phyloP scores from a whole-genome alignment of 2,797 vertebrate species.

The Hemibagrus guttatus region DNA sequence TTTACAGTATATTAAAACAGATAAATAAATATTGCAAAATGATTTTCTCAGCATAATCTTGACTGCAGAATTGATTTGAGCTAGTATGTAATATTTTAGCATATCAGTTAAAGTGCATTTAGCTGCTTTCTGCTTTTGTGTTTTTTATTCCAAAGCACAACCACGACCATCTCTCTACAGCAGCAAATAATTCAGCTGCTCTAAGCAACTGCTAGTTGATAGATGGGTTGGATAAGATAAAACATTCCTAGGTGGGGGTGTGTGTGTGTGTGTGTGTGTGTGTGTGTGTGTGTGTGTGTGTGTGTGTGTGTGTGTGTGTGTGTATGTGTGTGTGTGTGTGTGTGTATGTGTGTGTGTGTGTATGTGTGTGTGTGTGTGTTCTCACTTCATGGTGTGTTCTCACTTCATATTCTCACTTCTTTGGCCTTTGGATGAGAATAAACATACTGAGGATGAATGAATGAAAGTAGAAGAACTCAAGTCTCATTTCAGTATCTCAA shows the following conservation, averaged over 20 bases:
- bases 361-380: neutral
- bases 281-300: neutral
- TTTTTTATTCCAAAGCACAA: neutral
- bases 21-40: neutral
- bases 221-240: neutral
- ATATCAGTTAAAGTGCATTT: neutral
- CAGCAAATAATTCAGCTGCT: neutral
- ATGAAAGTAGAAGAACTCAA: neutral
- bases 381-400: neutral
- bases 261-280: neutral
- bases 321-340: neutral
- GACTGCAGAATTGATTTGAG: neutral
- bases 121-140: neutral
- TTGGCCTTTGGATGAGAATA: no score
- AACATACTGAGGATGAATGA: neutral
- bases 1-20: neutral
- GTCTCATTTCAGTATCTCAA: neutral
- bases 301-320: neutral
- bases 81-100: neutral
- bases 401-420: no score
- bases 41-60: neutral
- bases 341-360: neutral
- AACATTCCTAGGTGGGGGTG: neutral
- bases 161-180: neutral
- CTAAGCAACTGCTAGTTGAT: neutral